Evolutionary conservation across 2,888 invertebrate genomes (phyloP).

Genomic region (Bellardia pandia): DNA sequence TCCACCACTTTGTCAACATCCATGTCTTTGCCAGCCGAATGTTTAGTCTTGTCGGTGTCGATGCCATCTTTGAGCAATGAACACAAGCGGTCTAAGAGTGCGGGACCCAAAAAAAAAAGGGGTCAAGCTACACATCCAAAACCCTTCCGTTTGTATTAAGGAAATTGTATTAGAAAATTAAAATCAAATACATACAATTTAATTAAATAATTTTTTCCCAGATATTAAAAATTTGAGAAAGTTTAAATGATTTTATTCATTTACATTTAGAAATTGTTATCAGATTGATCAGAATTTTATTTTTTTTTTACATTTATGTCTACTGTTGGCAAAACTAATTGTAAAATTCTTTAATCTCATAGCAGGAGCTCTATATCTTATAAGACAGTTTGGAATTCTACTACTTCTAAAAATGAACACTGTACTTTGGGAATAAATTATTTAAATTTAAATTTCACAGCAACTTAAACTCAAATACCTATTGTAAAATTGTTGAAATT

Average conservation of each 20-base stretch:
- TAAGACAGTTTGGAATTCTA: too few species aligned
- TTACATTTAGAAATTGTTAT: too few species aligned
- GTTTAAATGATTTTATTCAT: not conserved
- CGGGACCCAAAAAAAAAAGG: constrained; percentile 81
- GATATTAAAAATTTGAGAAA: not conserved
- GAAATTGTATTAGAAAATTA: too few species aligned
- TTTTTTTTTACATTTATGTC: too few species aligned
- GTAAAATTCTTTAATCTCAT: too few species aligned
- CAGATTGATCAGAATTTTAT: too few species aligned
- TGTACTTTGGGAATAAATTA: constrained; percentile 4
- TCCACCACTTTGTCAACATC: constrained; percentile 84
- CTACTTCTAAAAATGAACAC: constrained; percentile 12
- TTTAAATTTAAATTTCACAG: not conserved
- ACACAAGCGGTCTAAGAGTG: constrained; percentile 82
- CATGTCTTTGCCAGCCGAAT: constrained; percentile 84
- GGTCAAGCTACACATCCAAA: constrained; percentile 82
- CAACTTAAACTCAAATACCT: not conserved
- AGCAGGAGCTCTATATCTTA: too few species aligned
- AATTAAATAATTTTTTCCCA: constrained; percentile 1
- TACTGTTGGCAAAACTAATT: too few species aligned
- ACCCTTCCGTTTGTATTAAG: constrained; percentile 83
- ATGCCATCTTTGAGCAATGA: constrained; percentile 84
- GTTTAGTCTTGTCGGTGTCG: constrained; percentile 84
- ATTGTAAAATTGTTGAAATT: constrained; percentile 53
- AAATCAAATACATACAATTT: not conserved